A percentile compares a stretch with the other conserved stretches of the same genome.
These are phyloP conservation scores for Lochmaea crataegi DNA, from an alignment of 2,888 invertebrate genomes.

Conservation along the genomic window DNA sequence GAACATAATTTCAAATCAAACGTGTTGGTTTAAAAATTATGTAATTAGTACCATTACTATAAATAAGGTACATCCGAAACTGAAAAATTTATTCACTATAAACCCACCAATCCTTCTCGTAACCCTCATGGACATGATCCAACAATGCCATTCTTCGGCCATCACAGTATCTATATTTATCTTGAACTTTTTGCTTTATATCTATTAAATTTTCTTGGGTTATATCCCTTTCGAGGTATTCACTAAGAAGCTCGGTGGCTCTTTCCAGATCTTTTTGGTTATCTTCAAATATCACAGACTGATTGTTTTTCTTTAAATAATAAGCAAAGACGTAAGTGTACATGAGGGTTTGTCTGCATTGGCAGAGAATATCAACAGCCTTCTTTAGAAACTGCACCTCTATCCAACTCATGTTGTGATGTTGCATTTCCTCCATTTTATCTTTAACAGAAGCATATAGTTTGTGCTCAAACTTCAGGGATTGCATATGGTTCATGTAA, in stretches of 20 bases:
- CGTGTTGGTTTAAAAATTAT: conserved; percentile 35
- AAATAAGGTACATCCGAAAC: conserved; percentile 36
- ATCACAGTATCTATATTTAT: conserved; percentile 98
- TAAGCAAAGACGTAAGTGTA: conserved; percentile 99
- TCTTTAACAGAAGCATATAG: conserved; percentile 95
- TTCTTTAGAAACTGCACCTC: conserved; percentile 99
- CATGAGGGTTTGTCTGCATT: conserved; percentile 98
- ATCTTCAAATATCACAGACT: conserved; percentile 98
- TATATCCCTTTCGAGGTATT: conserved; percentile 97
- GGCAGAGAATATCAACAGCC: conserved; percentile 96
- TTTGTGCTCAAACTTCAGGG: conserved; percentile 97
- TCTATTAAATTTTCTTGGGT: conserved; percentile 96
- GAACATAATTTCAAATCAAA: conserved; percentile 36
- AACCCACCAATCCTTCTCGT: conserved; percentile 99
- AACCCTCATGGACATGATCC: conserved; percentile 98
- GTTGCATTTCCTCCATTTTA: conserved; percentile 99
- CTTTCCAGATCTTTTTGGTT: conserved; percentile 98
- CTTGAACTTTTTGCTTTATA: conserved; percentile 99
- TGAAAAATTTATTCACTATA: conserved; percentile 79
- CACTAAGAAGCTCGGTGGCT: conserved; percentile 97
- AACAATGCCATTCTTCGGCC: conserved; percentile 93
- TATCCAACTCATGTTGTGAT: conserved; percentile 99
- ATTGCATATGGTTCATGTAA: conserved; percentile 99
- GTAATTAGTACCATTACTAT: conserved; percentile 39
- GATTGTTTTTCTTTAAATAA: conserved; percentile 97